Evolutionary conservation across 2,888 invertebrate species (phyloP), one percentile per base, ranked within the genome.

Genomic region (Hybos culiciformis): DNA sequence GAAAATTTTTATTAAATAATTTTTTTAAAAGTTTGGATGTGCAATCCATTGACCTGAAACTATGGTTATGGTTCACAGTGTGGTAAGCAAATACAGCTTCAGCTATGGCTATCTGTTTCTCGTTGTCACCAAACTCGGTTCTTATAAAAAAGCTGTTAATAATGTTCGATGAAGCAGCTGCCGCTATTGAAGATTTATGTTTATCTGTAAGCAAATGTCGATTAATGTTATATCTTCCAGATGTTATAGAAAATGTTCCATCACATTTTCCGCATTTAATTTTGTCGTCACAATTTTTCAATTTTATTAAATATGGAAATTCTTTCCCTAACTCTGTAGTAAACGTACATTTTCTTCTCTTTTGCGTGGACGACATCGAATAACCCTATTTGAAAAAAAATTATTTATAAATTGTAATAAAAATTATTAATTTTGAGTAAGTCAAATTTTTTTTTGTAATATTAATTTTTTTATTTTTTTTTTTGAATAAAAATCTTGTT

Each of bases 21-120:
- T 5, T 21, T 33, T 33, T 21, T 9, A 33, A 20, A 14, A 33
- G 14, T 33, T 40, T 32, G 4, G 40, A 40, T 12, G 40, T 40
- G n/a, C 40, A 40, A 32, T 40, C 40, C 33, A 40, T 40, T 32
- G 39, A 32, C n/a, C 39, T 29, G 19, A 40, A 40, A 40, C 39
- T 40, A 9, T 40, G 32, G 15, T 40, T 40, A 31, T 40, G 39
- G 31, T 21, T 15, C 17, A 40, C 15, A 6, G 32, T 29, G 19
- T 33, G 40, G 15, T 33, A 40, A 12, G 40, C 14, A 33, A 23
- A 40, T n/a, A 40, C 9, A 12, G 31, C 40, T 33, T 40, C 40
- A 15, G 33, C 21, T 37, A 17, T 14, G n/a, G 37, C 37, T 21
- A 40, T 19, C 32, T 39, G 8, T 31, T 31, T 14, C 15, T 37